phyloP scores from a whole-genome alignment of 2,113 vertebrate species.

The Amazona vittata region DNA sequence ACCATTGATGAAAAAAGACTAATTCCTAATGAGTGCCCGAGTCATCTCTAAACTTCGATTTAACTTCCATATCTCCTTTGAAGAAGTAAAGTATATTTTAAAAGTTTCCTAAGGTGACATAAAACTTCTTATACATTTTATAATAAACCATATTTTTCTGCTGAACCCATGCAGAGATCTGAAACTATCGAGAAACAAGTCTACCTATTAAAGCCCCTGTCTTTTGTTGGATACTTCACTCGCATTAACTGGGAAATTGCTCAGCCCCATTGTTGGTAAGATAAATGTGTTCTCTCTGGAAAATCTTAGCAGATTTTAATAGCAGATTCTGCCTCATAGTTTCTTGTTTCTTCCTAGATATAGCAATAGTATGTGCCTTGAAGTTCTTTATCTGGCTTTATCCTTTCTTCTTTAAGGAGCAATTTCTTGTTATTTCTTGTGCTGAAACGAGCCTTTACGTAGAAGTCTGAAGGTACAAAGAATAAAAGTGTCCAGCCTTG shows the following conservation, averaged over 20 bases:
- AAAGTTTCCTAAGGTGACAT: constrained; percentile 26
- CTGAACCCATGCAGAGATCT: constrained; percentile 21
- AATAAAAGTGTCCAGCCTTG: neutral
- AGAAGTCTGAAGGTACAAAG: constrained; percentile 33
- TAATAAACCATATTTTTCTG: neutral
- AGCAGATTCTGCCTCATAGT: constrained; percentile 33
- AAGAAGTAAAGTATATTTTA: neutral
- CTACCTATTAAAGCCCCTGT: neutral
- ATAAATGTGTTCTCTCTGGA: neutral
- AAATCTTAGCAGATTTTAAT: constrained; percentile 12
- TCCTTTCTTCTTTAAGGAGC: constrained; percentile 66
- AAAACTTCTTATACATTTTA: constrained; percentile 19
- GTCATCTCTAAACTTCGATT: neutral
- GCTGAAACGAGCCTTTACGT: constrained; percentile 10
- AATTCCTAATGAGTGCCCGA: neutral
- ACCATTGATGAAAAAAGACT: neutral
- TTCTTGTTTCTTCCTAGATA: constrained; percentile 56
- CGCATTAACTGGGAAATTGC: neutral
- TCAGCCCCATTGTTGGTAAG: neutral
- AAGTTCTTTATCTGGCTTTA: constrained; percentile 56
- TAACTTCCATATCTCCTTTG: constrained; percentile 21
- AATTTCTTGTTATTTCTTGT: constrained; percentile 25
- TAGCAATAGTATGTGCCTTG: constrained; percentile 39
- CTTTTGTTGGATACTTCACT: constrained; percentile 8
- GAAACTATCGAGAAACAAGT: neutral